phyloP scores from a whole-genome alignment of 2,113 vertebrate genomes.

The Lethenteron reissneri region DNA sequence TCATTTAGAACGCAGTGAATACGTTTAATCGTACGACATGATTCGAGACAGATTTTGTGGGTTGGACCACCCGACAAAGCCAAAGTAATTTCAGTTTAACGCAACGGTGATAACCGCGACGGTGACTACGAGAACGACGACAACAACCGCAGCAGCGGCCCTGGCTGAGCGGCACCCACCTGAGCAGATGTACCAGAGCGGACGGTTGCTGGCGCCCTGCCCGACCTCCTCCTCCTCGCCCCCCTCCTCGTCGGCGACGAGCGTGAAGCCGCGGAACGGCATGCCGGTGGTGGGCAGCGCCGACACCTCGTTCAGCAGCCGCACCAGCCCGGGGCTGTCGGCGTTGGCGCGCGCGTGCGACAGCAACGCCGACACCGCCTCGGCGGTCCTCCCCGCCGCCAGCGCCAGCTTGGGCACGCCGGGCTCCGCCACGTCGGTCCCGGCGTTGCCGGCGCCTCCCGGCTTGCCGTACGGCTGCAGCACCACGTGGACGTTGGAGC shows the following conservation, averaged over 20 bases:
- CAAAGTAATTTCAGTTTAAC: too few species aligned
- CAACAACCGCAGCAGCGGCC: too few species aligned
- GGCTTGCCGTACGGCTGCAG: conserved; percentile 29
- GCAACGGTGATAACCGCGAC: too few species aligned
- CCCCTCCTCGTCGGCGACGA: conserved; percentile 32
- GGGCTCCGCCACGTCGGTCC: background rate
- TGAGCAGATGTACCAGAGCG: conserved; percentile 79
- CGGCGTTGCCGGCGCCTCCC: conserved; percentile 12
- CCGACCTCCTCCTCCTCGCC: conserved; percentile 35
- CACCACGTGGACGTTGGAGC: conserved; percentile 61
- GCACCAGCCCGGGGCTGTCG: conserved; percentile 28
- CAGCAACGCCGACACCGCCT: conserved; percentile 35
- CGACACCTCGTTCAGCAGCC: conserved; percentile 46
- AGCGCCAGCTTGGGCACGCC: conserved; percentile 31
- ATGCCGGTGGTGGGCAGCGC: conserved; percentile 25
- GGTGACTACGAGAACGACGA: too few species aligned
- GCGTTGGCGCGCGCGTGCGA: conserved; percentile 25
- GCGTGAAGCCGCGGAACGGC: conserved; percentile 51
- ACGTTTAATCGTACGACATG: too few species aligned
- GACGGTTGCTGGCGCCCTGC: conserved; percentile 24
- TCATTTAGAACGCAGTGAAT: too few species aligned
- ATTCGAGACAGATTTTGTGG: too few species aligned
- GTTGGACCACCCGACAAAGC: too few species aligned
- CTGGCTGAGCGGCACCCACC: conserved; percentile 24
- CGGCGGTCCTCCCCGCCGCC: conserved; percentile 48